Evolutionary conservation across 2,797 vertebrate genomes (phyloP).

Genomic region (Diglossa cyanea): DNA sequence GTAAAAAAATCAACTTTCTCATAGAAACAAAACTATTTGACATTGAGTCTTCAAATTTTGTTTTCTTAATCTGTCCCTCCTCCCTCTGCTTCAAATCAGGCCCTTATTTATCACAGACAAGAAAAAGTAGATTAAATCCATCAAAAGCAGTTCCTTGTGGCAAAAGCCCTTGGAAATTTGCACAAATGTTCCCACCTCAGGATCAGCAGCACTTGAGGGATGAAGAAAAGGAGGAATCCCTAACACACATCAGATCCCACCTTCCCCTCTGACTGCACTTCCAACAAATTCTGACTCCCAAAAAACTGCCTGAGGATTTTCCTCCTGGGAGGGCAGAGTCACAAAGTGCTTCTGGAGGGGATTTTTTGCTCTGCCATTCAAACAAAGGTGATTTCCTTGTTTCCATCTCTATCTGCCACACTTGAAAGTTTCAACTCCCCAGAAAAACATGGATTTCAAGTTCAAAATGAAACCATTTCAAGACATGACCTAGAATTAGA

Average conservation of each 20-base stretch:
- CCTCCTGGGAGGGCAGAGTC: background rate
- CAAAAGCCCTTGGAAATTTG: background rate
- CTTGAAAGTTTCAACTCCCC: background rate
- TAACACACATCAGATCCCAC: background rate
- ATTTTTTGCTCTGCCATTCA: background rate
- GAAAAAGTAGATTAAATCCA: background rate
- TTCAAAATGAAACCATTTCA: background rate
- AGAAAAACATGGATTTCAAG: background rate
- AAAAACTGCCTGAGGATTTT: background rate
- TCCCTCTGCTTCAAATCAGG: background rate
- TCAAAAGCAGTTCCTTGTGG: conserved; percentile 2
- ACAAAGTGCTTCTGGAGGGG: background rate
- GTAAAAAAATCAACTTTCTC: conserved; percentile 7
- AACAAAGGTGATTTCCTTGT: background rate
- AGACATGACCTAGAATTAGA: background rate
- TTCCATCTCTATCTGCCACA: background rate
- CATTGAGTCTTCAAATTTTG: background rate
- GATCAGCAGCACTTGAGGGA: background rate
- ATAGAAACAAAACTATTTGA: conserved; percentile 23
- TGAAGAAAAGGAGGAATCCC: background rate
- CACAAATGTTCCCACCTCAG: background rate
- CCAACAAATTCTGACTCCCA: background rate
- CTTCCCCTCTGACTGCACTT: background rate
- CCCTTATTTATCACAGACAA: background rate
- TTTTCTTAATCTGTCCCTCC: background rate